Conservation (phyloP, 2,888 invertebrate genomes). For the Dermolepida albohirtum region DNA sequence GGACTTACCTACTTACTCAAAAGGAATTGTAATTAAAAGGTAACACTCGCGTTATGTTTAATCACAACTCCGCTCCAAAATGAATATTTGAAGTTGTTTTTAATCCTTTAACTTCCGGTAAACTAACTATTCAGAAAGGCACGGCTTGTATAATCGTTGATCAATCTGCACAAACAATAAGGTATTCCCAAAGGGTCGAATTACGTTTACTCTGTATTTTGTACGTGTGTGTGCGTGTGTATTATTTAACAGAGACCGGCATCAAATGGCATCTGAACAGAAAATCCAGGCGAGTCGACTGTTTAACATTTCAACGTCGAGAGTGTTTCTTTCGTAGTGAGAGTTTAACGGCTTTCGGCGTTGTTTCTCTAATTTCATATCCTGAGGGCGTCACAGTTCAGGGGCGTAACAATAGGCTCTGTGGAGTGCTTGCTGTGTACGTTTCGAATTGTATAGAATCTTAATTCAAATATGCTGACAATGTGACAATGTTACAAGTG, state of each 20-base stretch:
- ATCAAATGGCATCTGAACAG: slow-evolving; percentile 16
- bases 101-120: no score
- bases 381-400: neutral
- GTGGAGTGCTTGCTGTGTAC: neutral
- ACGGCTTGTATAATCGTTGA: slow-evolving; percentile 2
- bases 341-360: slow-evolving; percentile 18
- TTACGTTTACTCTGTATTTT: neutral
- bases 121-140: no score
- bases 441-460: no score
- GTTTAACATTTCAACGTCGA: slow-evolving; percentile 16
- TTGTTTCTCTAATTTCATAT: slow-evolving; percentile 28
- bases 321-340: slow-evolving; percentile 4
- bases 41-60: no score
- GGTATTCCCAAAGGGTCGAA: neutral
- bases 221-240: neutral
- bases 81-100: no score
- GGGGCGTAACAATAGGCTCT: neutral
- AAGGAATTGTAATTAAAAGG: no score
- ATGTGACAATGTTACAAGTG: no score
- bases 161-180: slow-evolving; percentile 1
- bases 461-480: no score
- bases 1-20: no score
- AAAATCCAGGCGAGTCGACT: neutral
- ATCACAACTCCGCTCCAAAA: no score
- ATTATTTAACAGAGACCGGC: slow-evolving; percentile 5